Evolutionary conservation across 2,113 vertebrate species (phyloP).

Genomic region (Terrapene triunguis): DNA sequence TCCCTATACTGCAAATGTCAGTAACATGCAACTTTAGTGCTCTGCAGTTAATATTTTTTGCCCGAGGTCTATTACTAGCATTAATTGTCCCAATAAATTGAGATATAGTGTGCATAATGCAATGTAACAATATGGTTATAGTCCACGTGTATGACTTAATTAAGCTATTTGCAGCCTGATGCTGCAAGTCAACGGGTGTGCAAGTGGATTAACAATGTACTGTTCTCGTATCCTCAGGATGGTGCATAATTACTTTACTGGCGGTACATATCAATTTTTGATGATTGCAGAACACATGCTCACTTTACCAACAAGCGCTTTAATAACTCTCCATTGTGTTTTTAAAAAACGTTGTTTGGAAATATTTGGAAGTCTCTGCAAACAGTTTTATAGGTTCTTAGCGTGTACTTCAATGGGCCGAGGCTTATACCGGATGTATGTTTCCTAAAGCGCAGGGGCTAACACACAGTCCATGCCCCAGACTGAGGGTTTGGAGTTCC

Average conservation of each 20-base stretch:
- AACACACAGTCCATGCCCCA: background rate
- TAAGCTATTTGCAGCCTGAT: slow-evolving; percentile 89
- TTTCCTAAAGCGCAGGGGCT: slow-evolving; percentile 60
- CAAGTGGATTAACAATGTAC: slow-evolving; percentile 87
- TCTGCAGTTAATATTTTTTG: slow-evolving; percentile 64
- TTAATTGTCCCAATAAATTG: slow-evolving; percentile 89
- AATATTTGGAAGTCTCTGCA: slow-evolving; percentile 79
- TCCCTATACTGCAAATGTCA: slow-evolving; percentile 50
- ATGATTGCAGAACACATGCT: slow-evolving; percentile 86
- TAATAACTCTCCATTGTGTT: slow-evolving; percentile 85
- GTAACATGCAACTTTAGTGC: slow-evolving; percentile 64
- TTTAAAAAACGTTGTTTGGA: slow-evolving; percentile 80
- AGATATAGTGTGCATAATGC: slow-evolving; percentile 83
- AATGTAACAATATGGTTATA: slow-evolving; percentile 84
- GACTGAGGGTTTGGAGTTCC: background rate
- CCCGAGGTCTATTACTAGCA: slow-evolving; percentile 79
- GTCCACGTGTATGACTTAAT: slow-evolving; percentile 88
- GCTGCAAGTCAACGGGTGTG: slow-evolving; percentile 87
- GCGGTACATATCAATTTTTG: slow-evolving; percentile 88
- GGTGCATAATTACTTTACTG: slow-evolving; percentile 88
- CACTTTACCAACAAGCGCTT: slow-evolving; percentile 83
- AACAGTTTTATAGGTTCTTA: slow-evolving; percentile 69
- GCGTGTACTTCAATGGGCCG: slow-evolving; percentile 31
- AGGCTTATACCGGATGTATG: slow-evolving; percentile 45
- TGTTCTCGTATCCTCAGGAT: slow-evolving; percentile 84